phyloP scores from a whole-genome alignment of 1,140 invertebrate genomes.

The Macrotrachela quadricornifera region DNA sequence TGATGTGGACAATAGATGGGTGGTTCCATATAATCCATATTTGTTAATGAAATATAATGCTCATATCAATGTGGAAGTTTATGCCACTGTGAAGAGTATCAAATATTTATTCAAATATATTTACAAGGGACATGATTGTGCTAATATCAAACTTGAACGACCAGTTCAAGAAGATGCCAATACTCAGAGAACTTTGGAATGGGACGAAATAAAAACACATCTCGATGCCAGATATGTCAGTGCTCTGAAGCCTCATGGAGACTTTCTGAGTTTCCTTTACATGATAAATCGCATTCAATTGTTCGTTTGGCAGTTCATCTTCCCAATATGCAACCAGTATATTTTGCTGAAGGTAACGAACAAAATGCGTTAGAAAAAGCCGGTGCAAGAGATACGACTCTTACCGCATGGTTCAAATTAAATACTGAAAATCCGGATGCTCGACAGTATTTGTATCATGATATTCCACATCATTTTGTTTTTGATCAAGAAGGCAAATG shows the following conservation, averaged over 20 bases:
- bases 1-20: constrained; percentile 12
- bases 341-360: too few species aligned
- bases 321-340: not conserved
- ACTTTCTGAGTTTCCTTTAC: not conserved
- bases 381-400: too few species aligned
- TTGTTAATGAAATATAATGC: constrained; percentile 7
- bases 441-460: too few species aligned
- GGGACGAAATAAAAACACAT: not conserved
- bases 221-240: not conserved
- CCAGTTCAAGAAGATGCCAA: too few species aligned
- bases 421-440: too few species aligned
- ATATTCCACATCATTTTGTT: too few species aligned
- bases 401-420: too few species aligned
- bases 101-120: constrained; percentile 13
- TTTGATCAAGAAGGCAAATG: too few species aligned
- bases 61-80: constrained; percentile 13
- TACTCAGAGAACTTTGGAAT: not conserved
- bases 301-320: not conserved
- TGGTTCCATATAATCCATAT: constrained; percentile 12
- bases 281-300: not conserved
- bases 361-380: too few species aligned
- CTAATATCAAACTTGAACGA: not conserved
- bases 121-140: constrained; percentile 7
- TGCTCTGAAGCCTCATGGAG: too few species aligned
- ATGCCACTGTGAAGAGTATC: constrained; percentile 10